These are phyloP conservation scores for Bombyx mori DNA, from an alignment of 1,140 invertebrate species.

Conservation along the genomic window ASM3026992v2 NC_085125.1:1396001-1396500, in stretches of 20 bases:
- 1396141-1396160: not conserved
- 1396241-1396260: constrained; percentile 1
- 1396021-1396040: no score
- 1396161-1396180: not conserved
- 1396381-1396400: not conserved
- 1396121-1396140: not conserved
- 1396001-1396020: no score
- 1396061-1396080: no score
- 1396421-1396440: no score
- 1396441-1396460: no score
- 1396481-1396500: no score
- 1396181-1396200: not conserved
- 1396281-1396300: not conserved
- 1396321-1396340: not conserved
- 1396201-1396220: not conserved
- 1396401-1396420: no score
- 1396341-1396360: not conserved
- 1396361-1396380: not conserved
- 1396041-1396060: no score
- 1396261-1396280: constrained; percentile 1
- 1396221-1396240: not conserved
- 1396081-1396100: not conserved
- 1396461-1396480: no score
- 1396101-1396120: not conserved
- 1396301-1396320: not conserved